These are phyloP conservation scores for Deilephila porcellus DNA, from an alignment of 2,888 invertebrate genomes.

Conservation along the genomic window DNA sequence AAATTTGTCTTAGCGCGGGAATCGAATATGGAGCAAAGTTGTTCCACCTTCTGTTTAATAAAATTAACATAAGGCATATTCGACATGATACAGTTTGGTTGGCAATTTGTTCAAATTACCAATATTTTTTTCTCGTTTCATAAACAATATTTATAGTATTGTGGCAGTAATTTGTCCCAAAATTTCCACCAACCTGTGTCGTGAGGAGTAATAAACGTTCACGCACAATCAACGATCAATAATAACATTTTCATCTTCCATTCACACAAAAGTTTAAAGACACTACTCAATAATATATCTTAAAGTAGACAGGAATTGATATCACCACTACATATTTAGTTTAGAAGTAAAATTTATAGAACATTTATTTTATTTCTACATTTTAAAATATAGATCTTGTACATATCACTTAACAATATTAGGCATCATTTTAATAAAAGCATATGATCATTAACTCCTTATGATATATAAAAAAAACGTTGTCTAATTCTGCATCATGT, in stretches of 20 bases:
- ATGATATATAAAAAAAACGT: not conserved
- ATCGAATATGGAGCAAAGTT: no score
- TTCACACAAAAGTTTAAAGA: not conserved
- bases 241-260: not conserved
- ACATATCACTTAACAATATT: not conserved
- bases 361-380: not conserved
- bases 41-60: no score
- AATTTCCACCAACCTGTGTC: no score
- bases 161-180: no score
- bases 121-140: no score
- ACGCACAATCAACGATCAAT: not conserved
- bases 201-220: no score
- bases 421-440: not conserved
- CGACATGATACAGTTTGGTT: no score
- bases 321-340: not conserved
- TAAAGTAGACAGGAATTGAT: conserved; percentile 10
- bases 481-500: not conserved
- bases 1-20: no score
- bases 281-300: not conserved
- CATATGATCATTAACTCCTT: not conserved
- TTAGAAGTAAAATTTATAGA: not conserved
- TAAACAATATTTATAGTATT: no score
- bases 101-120: no score
- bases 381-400: no score
- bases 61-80: no score